Evolutionary conservation across 2,797 vertebrate species (phyloP), one percentile per base, ranked within the genome.

Genomic region (Odontamblyopus rebecca): DNA sequence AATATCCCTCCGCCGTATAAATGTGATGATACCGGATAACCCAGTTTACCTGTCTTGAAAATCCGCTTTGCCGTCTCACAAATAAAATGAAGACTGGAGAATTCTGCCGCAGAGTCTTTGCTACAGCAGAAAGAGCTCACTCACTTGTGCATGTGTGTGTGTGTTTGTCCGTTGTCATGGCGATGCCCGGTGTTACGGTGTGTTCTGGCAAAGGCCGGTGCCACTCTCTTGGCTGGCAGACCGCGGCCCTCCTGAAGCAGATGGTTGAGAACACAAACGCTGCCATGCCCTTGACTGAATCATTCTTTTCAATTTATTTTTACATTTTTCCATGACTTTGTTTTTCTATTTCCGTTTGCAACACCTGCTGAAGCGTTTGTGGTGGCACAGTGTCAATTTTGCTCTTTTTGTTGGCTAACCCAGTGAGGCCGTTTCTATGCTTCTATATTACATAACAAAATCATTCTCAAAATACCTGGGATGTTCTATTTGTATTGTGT

Each of bases 261-360:
- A 93, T 93, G 92, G 76, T 89, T 71, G 87, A 83, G 84, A 90
- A 88, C 86, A 85, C 69, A 74, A 91, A 81, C 73, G 63, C 79
- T 77, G 78, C 83, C 82, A 77, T 89, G 89, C 76, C 90, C 88
- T 90, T 92, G 87, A 84, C 63, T 67, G 67, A 75, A 73, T 83
- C 53, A 81, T 72, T 73, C 64, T 51, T 72, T 9, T 67, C 61
- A 48, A 48, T 29, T 71, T 73, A 13, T 67, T 69, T 67, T 51
- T 61, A 41, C 57, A 26, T 26, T 26, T 67, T 72, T 68, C 64
- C 26, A 67, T 67, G 16, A 67, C 44, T 30, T 68, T 30, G 48
- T 29, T 62, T 44, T 67, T 44, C 61, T 68, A 4, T 41, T 44
- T 65, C 38, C 18, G 18, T 35, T 1, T 18, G 61, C 30, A 54